phyloP scores from a whole-genome alignment of 2,888 invertebrate genomes.

The Geophilus truncorum region DNA sequence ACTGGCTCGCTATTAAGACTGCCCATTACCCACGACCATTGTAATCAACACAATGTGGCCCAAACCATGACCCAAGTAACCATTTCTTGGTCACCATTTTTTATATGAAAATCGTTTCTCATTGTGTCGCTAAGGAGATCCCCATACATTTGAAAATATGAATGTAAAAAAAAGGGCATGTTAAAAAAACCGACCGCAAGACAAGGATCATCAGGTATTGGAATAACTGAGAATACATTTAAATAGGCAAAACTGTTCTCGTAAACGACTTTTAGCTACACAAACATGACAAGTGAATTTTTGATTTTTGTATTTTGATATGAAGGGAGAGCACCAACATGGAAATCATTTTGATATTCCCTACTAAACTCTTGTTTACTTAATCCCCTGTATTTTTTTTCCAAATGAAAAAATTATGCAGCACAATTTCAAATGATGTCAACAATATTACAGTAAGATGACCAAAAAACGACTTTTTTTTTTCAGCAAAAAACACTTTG shows the following conservation, averaged over 20 bases:
- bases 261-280: background rate
- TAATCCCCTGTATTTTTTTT: background rate
- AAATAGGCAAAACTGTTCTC: slow-evolving; percentile 2
- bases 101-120: background rate
- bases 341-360: slow-evolving; percentile 18
- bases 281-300: slow-evolving; percentile 10
- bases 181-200: background rate
- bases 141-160: background rate
- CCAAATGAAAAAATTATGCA: background rate
- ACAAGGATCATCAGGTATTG: background rate
- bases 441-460: slow-evolving; percentile 18
- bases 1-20: background rate
- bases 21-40: background rate
- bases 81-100: background rate
- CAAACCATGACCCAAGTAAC: background rate
- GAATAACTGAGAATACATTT: background rate
- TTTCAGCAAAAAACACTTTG: slow-evolving; percentile 17
- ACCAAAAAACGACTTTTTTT: background rate
- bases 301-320: slow-evolving; percentile 8
- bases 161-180: too few species aligned
- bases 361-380: background rate
- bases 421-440: slow-evolving; percentile 11
- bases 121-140: background rate
- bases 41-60: slow-evolving; percentile 22
- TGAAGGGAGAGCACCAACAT: slow-evolving; percentile 27